Evolutionary conservation across 2,113 vertebrate species (phyloP), one percentile per base, ranked within the genome.

Genomic region (Atlantisia rogersi): DNA sequence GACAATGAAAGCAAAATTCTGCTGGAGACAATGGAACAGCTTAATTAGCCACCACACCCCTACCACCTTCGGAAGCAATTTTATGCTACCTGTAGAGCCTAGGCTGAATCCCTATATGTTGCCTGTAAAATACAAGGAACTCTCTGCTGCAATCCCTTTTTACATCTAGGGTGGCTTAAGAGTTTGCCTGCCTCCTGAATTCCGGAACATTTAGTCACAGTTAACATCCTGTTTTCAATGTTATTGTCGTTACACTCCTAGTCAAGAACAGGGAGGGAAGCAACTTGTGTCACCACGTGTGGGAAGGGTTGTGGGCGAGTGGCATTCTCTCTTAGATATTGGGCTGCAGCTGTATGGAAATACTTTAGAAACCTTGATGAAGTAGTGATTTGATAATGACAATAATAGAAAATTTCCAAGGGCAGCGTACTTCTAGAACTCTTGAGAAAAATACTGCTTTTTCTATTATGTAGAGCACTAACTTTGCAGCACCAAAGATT

Each of bases 251-350:
- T 31, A 63, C 32, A 39, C 15, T 58, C 1, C 2, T 37, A 48
- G 44, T n/a, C 25, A 68, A n/a, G 56, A 71, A 21, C 12, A 29
- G 62, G 40, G 26, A 84, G 31, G 25, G 63, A 56, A 64, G 50
- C 32, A 85, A 22, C 29, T 12, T 29, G 68, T 20, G 56, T 26
- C 69, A 58, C 62, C 70, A 6, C 0, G 1, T 46, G 25, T n/a
- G 25, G n/a, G 50, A 65, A 44, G 13, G 55, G 15, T 52, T 20
- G 12, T 0, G 0, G 10, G 53, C 0, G 1, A 48, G 37, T 15
- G 28, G 11, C 21, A 11, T 32, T 80, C 6, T 31, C 21, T 55
- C 22, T 32, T 10, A 4, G 6, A 11, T 12, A 1, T 0, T 58
- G 31, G 37, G 35, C 35, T 60, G 26, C 15, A 24, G 3, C 18